Conservation (phyloP, 2,888 invertebrate genomes). For the Drosophila demipolita region DNA sequence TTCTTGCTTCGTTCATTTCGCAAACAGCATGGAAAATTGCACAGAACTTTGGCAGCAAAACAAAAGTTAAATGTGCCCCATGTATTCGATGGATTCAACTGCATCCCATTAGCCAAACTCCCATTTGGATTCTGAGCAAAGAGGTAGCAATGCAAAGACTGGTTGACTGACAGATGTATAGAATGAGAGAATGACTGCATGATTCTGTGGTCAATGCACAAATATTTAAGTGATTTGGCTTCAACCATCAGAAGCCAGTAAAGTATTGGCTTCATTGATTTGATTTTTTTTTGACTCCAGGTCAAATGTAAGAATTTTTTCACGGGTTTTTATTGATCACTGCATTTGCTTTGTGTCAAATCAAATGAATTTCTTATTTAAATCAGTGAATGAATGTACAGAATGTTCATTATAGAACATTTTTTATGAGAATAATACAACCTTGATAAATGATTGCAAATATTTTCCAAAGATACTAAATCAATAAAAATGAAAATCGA, state of each 20-base stretch:
- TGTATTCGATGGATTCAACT: slow-evolving; percentile 57
- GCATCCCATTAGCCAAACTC: slow-evolving; percentile 7
- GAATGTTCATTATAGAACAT: background rate
- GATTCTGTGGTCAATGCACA: slow-evolving; percentile 1
- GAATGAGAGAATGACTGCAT: slow-evolving; percentile 3
- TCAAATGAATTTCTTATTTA: background rate
- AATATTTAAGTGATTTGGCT: slow-evolving; percentile 6
- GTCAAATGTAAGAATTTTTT: background rate
- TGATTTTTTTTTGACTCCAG: background rate
- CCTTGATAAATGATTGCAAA: background rate
- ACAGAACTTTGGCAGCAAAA: slow-evolving; percentile 60
- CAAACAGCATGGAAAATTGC: slow-evolving; percentile 72
- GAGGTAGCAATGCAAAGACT: background rate
- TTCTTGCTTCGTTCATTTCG: slow-evolving; percentile 66
- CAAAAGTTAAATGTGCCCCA: slow-evolving; percentile 62
- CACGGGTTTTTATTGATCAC: slow-evolving; percentile 3
- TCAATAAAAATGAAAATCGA: background rate
- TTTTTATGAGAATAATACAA: background rate
- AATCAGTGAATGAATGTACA: background rate
- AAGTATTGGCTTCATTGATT: background rate
- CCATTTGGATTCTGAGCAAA: background rate
- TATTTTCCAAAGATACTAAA: background rate
- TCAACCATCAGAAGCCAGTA: background rate
- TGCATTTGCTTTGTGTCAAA: background rate
- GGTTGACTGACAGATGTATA: slow-evolving; percentile 1